Percentiles rank a stretch among this genome's conserved stretches.
Evolutionary conservation across 2,888 invertebrate species (phyloP).

Genomic region (Dasysyrphus albostriatus): DNA sequence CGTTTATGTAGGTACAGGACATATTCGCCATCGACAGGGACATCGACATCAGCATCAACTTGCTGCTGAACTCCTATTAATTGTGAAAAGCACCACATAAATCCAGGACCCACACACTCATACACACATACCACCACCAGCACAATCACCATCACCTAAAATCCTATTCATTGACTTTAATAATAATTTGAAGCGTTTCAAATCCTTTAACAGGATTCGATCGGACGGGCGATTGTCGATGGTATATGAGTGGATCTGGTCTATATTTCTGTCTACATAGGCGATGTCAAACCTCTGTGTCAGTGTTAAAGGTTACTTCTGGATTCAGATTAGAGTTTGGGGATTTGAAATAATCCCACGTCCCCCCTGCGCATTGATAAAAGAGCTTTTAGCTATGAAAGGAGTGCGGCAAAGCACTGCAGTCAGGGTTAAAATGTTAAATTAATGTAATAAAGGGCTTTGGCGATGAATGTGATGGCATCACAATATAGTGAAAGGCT

Average conservation of each 20-base stretch:
- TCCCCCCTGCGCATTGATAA: background rate
- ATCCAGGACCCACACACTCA: background rate
- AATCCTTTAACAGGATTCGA: slow-evolving; percentile 46
- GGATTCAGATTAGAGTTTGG: background rate
- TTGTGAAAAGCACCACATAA: slow-evolving; percentile 25
- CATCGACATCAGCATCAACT: slow-evolving; percentile 3
- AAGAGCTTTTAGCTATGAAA: slow-evolving; percentile 14
- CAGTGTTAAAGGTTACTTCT: slow-evolving; percentile 25
- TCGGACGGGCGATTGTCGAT: background rate
- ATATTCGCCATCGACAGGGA: slow-evolving; percentile 3
- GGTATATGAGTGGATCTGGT: background rate
- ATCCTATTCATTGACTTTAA: slow-evolving; percentile 64
- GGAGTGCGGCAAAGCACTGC: background rate
- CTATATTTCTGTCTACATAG: background rate
- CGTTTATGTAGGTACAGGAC: background rate
- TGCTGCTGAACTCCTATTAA: slow-evolving; percentile 55
- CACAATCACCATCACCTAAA: background rate
- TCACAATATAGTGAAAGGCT: background rate
- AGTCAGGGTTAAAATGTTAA: slow-evolving; percentile 37
- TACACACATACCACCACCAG: background rate
- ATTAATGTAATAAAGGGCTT: slow-evolving; percentile 17
- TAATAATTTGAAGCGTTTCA: slow-evolving; percentile 52
- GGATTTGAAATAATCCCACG: background rate
- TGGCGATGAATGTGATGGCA: background rate
- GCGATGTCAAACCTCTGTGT: slow-evolving; percentile 6